Evolutionary conservation across 1,140 invertebrate species (phyloP).

Genomic region (Drosophila serrata): DNA sequence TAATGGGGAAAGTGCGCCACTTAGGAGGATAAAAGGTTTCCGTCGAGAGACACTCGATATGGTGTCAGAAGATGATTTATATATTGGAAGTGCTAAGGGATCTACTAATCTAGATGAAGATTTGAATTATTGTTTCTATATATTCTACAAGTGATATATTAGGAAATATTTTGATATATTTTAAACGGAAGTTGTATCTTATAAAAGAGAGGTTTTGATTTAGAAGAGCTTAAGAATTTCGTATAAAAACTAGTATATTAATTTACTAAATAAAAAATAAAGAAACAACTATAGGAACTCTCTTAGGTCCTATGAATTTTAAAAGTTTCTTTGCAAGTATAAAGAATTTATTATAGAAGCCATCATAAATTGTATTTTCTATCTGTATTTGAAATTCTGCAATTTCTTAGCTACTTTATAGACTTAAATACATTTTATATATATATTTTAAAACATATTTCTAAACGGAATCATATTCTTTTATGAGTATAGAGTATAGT

Average conservation of each 20-base stretch:
- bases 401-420: no score
- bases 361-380: no score
- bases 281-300: background rate
- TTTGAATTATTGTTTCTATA: slow-evolving; percentile 9
- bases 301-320: no score
- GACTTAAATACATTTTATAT: no score
- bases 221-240: background rate
- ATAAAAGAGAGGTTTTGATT: background rate
- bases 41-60: slow-evolving; percentile 31
- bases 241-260: background rate
- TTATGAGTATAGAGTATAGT: no score
- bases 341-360: no score
- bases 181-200: slow-evolving; percentile 1
- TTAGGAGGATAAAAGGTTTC: slow-evolving; percentile 47
- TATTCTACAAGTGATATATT: slow-evolving; percentile 13
- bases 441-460: background rate
- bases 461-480: background rate
- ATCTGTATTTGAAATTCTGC: no score
- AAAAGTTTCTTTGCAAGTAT: no score
- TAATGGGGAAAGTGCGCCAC: slow-evolving; percentile 46
- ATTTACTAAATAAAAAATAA: background rate
- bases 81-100: background rate
- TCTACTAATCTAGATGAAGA: slow-evolving; percentile 2
- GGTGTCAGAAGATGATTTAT: slow-evolving; percentile 30
- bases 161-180: background rate